A percentile compares a stretch with the other conserved stretches of the same genome.
phyloP scores from a whole-genome alignment of 2,888 invertebrate genomes.

The Tetropium fuscum region DNA sequence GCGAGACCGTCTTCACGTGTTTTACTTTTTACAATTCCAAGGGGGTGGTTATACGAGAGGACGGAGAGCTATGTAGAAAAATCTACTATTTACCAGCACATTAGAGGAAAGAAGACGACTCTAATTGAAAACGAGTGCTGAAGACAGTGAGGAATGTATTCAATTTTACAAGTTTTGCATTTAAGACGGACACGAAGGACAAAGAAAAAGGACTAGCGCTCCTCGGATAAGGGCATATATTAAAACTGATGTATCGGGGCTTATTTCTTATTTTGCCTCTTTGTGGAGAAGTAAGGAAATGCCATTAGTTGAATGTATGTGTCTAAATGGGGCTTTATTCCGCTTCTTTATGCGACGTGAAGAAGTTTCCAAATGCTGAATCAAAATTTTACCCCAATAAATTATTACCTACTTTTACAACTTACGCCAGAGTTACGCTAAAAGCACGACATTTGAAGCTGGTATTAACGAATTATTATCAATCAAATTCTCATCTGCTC shows the following conservation, averaged over 20 bases:
- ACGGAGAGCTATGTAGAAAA: conserved; percentile 55
- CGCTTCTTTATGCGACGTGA: conserved; percentile 20
- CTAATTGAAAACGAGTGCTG: conserved; percentile 50
- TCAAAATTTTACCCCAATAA: conserved; percentile 20
- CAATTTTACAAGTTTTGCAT: conserved; percentile 53
- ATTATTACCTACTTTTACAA: conserved; percentile 17
- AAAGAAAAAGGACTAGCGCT: conserved; percentile 38
- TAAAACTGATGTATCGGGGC: conserved; percentile 36
- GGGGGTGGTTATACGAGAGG: conserved; percentile 43
- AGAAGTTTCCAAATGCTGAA: conserved; percentile 21
- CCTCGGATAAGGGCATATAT: conserved; percentile 34
- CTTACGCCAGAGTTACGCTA: conserved; percentile 11
- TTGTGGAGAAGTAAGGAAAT: conserved; percentile 26
- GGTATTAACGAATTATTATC: no score
- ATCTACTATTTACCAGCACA: conserved; percentile 57
- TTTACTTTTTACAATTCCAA: conserved; percentile 59
- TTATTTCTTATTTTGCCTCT: conserved; percentile 31
- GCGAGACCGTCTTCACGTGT: conserved; percentile 54
- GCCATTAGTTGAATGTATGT: conserved; percentile 28
- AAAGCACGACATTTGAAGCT: conserved; percentile 4
- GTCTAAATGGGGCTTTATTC: conserved; percentile 25
- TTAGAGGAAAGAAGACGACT: conserved; percentile 55
- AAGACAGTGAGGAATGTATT: conserved; percentile 53
- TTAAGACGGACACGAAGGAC: conserved; percentile 46
- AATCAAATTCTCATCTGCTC: no score